A percentile compares a stretch with the other conserved stretches of the same genome.
These are phyloP conservation scores for Carterocephalus palaemon DNA, from an alignment of 2,888 invertebrate species.

Conservation along the genomic window DNA sequence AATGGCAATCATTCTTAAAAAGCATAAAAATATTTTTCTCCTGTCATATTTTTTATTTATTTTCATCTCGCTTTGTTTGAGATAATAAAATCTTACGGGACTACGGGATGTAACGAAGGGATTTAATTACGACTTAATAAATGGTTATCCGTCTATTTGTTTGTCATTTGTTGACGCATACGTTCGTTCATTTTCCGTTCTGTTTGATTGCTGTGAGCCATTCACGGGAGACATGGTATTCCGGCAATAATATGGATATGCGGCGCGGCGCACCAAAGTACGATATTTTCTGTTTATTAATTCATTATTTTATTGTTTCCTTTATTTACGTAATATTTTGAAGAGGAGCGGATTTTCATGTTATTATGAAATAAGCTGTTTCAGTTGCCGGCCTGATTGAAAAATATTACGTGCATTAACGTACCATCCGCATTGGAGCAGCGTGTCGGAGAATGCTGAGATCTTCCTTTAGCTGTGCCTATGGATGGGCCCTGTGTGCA, in stretches of 20 bases:
- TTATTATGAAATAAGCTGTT: too few relatives aligned
- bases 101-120: conserved; percentile 27
- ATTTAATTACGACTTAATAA: conserved; percentile 12
- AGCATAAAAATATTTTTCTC: conserved; percentile 13
- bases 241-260: conserved; percentile 8
- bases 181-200: background rate
- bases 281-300: too few relatives aligned
- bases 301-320: too few relatives aligned
- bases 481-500: too few relatives aligned
- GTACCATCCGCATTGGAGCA: too few relatives aligned
- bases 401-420: too few relatives aligned
- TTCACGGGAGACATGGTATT: conserved; percentile 13
- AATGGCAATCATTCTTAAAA: conserved; percentile 8
- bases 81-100: conserved; percentile 32
- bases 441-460: too few relatives aligned
- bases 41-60: conserved; percentile 33
- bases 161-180: conserved; percentile 7
- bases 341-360: too few relatives aligned
- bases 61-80: conserved; percentile 31
- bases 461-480: too few relatives aligned
- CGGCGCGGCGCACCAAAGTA: conserved; percentile 14
- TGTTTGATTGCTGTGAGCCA: conserved; percentile 8
- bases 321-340: too few relatives aligned
- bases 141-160: conserved; percentile 15
- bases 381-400: too few relatives aligned